Conservation (phyloP, 2,888 invertebrate species). For the Exocentrus adspersus region DNA sequence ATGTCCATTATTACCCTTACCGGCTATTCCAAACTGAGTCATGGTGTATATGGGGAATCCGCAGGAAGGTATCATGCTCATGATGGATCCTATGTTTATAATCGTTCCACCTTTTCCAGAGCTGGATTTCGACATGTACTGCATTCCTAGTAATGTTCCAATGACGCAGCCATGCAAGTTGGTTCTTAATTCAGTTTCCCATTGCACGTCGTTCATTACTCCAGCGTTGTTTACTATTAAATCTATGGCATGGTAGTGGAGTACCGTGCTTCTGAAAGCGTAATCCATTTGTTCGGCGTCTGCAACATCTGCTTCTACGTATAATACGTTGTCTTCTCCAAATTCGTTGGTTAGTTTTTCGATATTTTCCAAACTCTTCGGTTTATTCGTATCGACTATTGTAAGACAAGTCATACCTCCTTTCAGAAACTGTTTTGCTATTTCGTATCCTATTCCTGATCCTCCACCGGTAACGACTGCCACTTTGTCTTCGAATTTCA, state of each 20-base stretch:
- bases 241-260: conserved; percentile 55
- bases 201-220: conserved; percentile 79
- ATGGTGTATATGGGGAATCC: conserved; percentile 67
- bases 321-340: conserved; percentile 75
- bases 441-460: conserved; percentile 76
- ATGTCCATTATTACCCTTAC: conserved; percentile 42
- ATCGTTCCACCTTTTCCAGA: conserved; percentile 71
- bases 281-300: conserved; percentile 75
- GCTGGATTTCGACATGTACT: conserved; percentile 68
- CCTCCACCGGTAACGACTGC: conserved; percentile 79
- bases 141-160: conserved; percentile 66
- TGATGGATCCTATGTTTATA: conserved; percentile 71
- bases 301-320: conserved; percentile 78
- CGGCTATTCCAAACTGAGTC: conserved; percentile 58
- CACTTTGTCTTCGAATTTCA: conserved; percentile 68
- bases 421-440: conserved; percentile 74
- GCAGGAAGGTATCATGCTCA: conserved; percentile 66
- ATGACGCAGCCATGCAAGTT: conserved; percentile 58
- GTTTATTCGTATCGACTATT: conserved; percentile 74
- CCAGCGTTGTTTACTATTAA: conserved; percentile 79
- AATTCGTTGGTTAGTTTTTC: conserved; percentile 72
- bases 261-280: conserved; percentile 42
- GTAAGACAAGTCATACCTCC: conserved; percentile 73
- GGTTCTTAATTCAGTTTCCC: conserved; percentile 74
- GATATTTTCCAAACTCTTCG: conserved; percentile 72